Evolutionary conservation across 2,888 invertebrate species (phyloP), one percentile per base, ranked within the genome.

Genomic region (Ichneumon xanthorius): DNA sequence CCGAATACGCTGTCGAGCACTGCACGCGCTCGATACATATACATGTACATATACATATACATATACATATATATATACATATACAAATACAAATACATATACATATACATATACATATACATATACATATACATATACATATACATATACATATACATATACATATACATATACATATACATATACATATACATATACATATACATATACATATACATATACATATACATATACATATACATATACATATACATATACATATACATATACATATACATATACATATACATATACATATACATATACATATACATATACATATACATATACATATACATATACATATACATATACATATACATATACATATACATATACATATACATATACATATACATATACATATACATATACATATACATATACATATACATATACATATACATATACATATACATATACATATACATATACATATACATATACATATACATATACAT

Each of bases 1-100:
- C 85, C 82, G 79, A 80, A 63, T 76, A 61, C 68, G 3, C 70
- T 48, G 5, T 80, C 55, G 50, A 78, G 11, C 58, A 19, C 16
- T 48, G 9, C 55, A 45, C 22, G 16, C 53, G 26, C 40, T 6
- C 14, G 0, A 2, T 2, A 19, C 48, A 45, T 37, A 37, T 0
- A 22, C 3, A 6, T 30, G 7, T 1, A 33, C 0, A 5, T 30
- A 40, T 9, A 67, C n/a, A 63, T 19, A 19, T 19, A 40, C 33
- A 14, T 65, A 33, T 33, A 45, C 1, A 33, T 6, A 33, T 1
- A 33, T 1, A 33, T 33, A 33, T 1, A 33, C 0, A 33, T 7
- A 33, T 0, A 33, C 0, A 5, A 19, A 40, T 9, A 67, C n/a
- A 63, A 6, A 19, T 19, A 40, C 33, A 14, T 65, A 33, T 33